A percentile compares a stretch with the other conserved stretches of the same genome.
Conservation (phyloP, 2,888 invertebrate species). For the Ischnura elegans region DNA sequence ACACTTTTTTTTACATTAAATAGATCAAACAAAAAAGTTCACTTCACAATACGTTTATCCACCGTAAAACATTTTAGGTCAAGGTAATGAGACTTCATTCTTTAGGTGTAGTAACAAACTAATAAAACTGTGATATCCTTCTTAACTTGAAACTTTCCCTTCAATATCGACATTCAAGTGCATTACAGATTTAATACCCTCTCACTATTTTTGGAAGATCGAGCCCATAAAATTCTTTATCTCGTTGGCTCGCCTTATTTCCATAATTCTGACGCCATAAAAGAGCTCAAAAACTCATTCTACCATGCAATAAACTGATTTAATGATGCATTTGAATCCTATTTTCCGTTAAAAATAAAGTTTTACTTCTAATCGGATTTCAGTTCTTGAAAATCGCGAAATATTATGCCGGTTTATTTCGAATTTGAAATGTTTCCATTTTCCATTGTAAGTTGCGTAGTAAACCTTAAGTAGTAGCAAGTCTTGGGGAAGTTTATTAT, state of each 20-base stretch:
- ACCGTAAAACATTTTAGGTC: neutral
- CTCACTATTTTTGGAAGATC: neutral
- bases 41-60: too few species aligned
- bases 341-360: neutral
- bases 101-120: neutral
- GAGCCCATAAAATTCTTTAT: slow-evolving; percentile 20
- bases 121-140: neutral
- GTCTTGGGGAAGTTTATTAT: neutral
- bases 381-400: neutral
- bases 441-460: neutral
- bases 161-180: neutral
- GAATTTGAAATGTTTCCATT: neutral
- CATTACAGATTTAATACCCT: neutral
- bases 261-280: slow-evolving; percentile 19
- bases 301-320: neutral
- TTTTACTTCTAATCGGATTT: neutral
- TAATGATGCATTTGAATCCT: neutral
- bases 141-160: neutral
- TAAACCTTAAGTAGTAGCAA: neutral
- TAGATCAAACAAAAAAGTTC: too few species aligned
- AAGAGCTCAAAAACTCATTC: neutral
- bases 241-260: neutral
- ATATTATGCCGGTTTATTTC: neutral
- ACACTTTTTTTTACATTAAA: too few species aligned
- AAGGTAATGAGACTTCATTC: neutral